phyloP scores from a whole-genome alignment of 2,113 vertebrate species.

The Zosterops hypoxanthus region DNA sequence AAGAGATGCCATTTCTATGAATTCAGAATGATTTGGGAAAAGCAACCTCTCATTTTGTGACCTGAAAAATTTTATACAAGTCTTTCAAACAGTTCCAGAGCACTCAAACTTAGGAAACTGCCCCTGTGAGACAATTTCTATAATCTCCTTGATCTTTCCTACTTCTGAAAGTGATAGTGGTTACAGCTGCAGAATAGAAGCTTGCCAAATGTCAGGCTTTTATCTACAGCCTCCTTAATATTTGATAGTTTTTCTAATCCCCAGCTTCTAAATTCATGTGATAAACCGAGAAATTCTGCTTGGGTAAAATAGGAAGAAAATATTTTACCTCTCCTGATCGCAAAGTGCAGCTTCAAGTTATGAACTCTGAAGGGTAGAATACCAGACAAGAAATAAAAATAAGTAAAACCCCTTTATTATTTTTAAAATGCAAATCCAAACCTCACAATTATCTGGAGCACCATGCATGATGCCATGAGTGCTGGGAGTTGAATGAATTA shows the following conservation, averaged over 20 bases:
- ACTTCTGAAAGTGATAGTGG: background rate
- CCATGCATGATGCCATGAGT: background rate
- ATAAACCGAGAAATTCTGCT: background rate
- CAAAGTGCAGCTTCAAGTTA: background rate
- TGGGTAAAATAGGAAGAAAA: background rate
- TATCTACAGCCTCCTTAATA: background rate
- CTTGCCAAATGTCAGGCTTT: slow-evolving; percentile 3
- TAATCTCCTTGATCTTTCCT: slow-evolving; percentile 33
- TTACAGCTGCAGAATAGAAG: slow-evolving; percentile 5
- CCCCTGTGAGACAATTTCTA: background rate
- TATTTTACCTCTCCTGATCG: background rate
- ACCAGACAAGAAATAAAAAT: background rate
- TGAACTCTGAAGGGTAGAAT: background rate
- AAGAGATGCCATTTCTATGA: slow-evolving; percentile 4
- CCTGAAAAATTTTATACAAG: background rate
- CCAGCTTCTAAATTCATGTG: background rate
- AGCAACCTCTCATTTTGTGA: slow-evolving; percentile 12
- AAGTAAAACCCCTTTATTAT: background rate
- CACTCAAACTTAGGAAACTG: background rate
- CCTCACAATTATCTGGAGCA: background rate
- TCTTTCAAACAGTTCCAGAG: slow-evolving; percentile 5
- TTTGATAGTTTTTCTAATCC: background rate
- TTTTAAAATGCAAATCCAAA: background rate
- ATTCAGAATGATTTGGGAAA: slow-evolving; percentile 9
- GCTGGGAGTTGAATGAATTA: background rate